phyloP scores from a whole-genome alignment of 2,113 vertebrate genomes.

The Naja naja region DNA sequence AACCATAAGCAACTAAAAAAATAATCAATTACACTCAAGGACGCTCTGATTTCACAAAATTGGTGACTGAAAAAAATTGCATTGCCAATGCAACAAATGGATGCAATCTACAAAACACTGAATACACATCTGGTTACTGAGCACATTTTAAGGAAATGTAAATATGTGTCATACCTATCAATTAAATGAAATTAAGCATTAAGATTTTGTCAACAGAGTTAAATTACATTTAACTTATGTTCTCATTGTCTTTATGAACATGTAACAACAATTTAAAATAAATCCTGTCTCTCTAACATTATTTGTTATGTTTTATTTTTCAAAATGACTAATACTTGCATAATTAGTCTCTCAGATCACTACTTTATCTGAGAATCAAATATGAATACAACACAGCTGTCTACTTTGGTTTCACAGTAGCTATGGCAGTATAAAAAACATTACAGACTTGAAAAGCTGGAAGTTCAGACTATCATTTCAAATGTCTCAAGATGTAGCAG shows the following conservation, averaged over 20 bases:
- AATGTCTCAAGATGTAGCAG: neutral
- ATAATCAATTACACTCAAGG: neutral
- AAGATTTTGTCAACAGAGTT: neutral
- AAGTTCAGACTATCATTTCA: neutral
- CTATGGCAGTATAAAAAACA: neutral
- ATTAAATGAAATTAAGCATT: neutral
- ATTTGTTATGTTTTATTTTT: neutral
- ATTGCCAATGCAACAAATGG: neutral
- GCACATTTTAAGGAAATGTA: neutral
- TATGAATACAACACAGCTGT: neutral
- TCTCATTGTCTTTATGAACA: neutral
- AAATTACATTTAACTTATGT: neutral
- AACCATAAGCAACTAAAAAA: conserved; percentile 25
- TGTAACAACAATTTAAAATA: neutral
- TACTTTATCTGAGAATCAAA: neutral
- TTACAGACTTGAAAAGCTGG: neutral
- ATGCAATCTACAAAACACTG: neutral
- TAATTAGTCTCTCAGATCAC: neutral
- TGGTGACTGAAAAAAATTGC: neutral
- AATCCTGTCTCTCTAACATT: neutral
- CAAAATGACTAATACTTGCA: neutral
- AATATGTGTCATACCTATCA: neutral
- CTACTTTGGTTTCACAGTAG: neutral
- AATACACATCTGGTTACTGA: neutral
- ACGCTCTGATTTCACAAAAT: conserved; percentile 4